phyloP scores from a whole-genome alignment of 2,888 invertebrate species.

The Drosophila rubida region DNA sequence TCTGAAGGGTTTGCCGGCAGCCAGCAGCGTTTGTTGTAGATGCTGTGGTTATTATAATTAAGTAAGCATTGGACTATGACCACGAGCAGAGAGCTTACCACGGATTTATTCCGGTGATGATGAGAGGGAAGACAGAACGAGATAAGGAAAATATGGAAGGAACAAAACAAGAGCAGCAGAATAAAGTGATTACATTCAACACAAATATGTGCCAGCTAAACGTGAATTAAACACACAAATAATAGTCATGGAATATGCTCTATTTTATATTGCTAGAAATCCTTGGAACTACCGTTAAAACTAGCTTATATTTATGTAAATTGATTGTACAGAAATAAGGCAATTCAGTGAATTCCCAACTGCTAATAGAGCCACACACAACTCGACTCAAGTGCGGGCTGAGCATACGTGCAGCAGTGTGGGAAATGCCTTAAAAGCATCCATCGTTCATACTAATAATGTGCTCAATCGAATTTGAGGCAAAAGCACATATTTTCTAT shows the following conservation, averaged over 20 bases:
- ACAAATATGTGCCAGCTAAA: too few species aligned
- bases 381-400: neutral
- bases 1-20: neutral
- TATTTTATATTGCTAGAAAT: too few species aligned
- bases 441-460: neutral
- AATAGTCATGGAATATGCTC: too few species aligned
- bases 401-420: neutral
- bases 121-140: too few species aligned
- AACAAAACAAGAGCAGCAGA: too few species aligned
- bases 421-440: neutral
- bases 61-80: neutral
- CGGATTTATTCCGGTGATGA: too few species aligned
- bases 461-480: neutral
- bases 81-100: neutral
- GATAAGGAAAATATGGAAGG: too few species aligned
- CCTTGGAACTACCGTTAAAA: too few species aligned
- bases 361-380: neutral
- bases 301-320: too few species aligned
- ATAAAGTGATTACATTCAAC: neutral
- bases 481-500: neutral
- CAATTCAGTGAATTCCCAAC: neutral
- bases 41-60: slow-evolving; percentile 13
- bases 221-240: too few species aligned
- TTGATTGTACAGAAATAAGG: too few species aligned
- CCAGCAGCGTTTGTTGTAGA: neutral